These are phyloP conservation scores for Dermatemys mawii DNA, from an alignment of 2,113 vertebrate genomes.

Conservation along the genomic window DNA sequence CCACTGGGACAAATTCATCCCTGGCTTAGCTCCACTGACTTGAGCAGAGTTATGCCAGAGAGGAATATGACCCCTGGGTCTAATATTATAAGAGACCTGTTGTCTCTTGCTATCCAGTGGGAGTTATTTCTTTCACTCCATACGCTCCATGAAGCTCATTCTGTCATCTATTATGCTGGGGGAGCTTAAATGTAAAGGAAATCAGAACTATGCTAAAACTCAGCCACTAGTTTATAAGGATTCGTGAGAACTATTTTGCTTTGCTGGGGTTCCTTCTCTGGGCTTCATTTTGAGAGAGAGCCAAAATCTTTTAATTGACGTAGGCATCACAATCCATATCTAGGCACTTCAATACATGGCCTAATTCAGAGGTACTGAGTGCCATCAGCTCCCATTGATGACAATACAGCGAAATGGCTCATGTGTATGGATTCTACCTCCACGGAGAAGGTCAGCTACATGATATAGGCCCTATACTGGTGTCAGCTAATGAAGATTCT, in stretches of 20 bases:
- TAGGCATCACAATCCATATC: background rate
- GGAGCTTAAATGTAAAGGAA: background rate
- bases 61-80: background rate
- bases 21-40: background rate
- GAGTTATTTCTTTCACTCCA: background rate
- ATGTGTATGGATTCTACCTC: background rate
- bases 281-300: background rate
- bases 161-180: background rate
- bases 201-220: background rate
- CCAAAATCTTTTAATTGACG: background rate
- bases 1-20: background rate
- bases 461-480: background rate
- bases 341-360: background rate
- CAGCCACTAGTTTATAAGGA: background rate
- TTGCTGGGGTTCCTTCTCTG: background rate
- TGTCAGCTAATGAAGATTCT: rapidly evolving
- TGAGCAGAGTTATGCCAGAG: background rate
- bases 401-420: background rate
- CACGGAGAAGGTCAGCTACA: background rate
- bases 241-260: background rate
- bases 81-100: background rate
- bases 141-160: background rate
- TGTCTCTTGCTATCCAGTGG: background rate
- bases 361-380: rapidly evolving
- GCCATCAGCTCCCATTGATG: background rate